Conservation (phyloP, 2,888 invertebrate species). For the Lordiphosa andalusiaca region DNA sequence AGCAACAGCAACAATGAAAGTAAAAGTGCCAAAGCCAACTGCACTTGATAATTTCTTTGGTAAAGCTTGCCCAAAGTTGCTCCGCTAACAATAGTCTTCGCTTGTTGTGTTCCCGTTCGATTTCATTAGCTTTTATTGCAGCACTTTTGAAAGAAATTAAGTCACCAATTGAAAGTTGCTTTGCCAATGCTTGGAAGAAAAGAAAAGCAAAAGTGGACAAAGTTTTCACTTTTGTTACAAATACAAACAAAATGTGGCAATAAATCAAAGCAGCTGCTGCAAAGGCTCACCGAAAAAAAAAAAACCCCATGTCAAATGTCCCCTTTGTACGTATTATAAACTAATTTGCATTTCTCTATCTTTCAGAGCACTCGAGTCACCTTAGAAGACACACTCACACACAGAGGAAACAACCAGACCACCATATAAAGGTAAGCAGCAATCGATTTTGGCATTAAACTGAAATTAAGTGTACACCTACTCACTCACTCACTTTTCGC, state of each 20-base stretch:
- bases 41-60: constrained; percentile 74
- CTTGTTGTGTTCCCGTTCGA: constrained; percentile 54
- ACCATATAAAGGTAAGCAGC: constrained; percentile 44
- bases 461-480: constrained; percentile 47
- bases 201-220: constrained; percentile 61
- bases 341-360: constrained; percentile 45
- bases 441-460: constrained; percentile 54
- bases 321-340: constrained; percentile 35
- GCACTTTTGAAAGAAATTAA: constrained; percentile 68
- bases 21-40: constrained; percentile 64
- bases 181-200: constrained; percentile 33
- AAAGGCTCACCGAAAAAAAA: constrained; percentile 21
- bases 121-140: constrained; percentile 73
- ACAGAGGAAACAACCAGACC: background rate
- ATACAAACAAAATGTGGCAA: constrained; percentile 16
- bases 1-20: constrained; percentile 40
- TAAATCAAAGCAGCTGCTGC: constrained; percentile 52
- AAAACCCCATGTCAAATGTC: constrained; percentile 42
- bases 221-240: constrained; percentile 63
- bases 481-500: constrained; percentile 14
- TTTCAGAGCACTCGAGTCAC: constrained; percentile 12
- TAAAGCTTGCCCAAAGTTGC: constrained; percentile 32
- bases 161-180: constrained; percentile 70
- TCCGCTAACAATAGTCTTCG: constrained; percentile 48
- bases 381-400: constrained; percentile 3